These are phyloP conservation scores for Habroteleia sp. DNA, from an alignment of 2,888 invertebrate genomes.

Conservation along the genomic window DNA sequence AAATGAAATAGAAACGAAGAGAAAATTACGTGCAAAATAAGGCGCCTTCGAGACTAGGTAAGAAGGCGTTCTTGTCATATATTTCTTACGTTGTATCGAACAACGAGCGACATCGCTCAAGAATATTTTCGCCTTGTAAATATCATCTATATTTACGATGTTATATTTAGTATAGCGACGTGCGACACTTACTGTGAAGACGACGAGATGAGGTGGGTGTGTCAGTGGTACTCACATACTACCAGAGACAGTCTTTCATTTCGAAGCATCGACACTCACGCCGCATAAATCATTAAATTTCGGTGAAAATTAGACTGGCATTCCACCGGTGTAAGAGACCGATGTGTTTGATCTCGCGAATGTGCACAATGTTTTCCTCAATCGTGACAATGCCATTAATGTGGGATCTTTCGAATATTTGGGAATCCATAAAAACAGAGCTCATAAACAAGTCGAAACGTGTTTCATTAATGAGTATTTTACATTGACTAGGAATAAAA, in stretches of 20 bases:
- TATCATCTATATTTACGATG: constrained; percentile 79
- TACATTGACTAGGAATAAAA: constrained; percentile 37
- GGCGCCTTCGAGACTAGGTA: constrained; percentile 60
- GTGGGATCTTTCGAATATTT: constrained; percentile 49
- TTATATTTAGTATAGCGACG: constrained; percentile 76
- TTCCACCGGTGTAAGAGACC: constrained; percentile 41
- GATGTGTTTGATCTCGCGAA: constrained; percentile 45
- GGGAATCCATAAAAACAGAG: constrained; percentile 46
- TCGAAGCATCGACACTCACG: constrained; percentile 72
- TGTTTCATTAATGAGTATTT: constrained; percentile 41
- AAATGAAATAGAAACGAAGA: constrained; percentile 56
- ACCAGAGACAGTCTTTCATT: constrained; percentile 77
- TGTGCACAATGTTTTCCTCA: constrained; percentile 21
- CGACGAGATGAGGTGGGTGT: constrained; percentile 77
- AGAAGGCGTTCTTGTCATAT: constrained; percentile 63
- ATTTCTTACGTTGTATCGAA: constrained; percentile 65
- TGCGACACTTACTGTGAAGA: constrained; percentile 73
- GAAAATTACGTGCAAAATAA: constrained; percentile 62
- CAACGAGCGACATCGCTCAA: constrained; percentile 67
- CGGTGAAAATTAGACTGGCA: constrained; percentile 56
- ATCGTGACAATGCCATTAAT: constrained; percentile 59
- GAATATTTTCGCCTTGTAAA: constrained; percentile 78
- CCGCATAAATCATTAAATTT: constrained; percentile 66
- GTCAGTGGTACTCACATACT: constrained; percentile 72
- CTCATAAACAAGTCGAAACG: constrained; percentile 40